These are phyloP conservation scores for Sialia sialis DNA, from an alignment of 2,113 vertebrate species.

Conservation along the genomic window DNA sequence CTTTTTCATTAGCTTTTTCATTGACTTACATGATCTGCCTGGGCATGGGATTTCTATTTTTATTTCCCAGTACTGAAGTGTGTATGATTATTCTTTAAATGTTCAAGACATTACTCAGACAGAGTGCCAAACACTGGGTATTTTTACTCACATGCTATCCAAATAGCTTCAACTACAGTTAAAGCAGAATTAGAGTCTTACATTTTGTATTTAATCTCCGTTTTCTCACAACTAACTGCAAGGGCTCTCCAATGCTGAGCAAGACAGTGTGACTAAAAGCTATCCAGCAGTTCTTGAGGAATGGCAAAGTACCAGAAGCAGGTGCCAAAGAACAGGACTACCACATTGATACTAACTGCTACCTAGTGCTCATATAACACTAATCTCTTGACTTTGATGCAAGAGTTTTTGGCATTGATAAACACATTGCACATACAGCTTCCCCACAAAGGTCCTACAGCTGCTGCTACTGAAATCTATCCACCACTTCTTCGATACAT, in stretches of 20 bases:
- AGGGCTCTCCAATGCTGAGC: background rate
- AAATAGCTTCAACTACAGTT: background rate
- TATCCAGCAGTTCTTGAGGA: background rate
- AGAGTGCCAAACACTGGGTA: background rate
- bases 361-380: background rate
- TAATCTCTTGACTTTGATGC: background rate
- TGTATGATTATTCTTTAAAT: background rate
- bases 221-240: fast-evolving
- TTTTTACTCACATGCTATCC: background rate
- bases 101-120: background rate
- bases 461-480: background rate
- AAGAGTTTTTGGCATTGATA: background rate
- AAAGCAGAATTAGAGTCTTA: background rate
- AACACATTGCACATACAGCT: fast-evolving
- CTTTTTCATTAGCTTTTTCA: background rate
- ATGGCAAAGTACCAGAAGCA: background rate
- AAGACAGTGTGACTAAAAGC: background rate
- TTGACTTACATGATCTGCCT: background rate
- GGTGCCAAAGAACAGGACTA: background rate
- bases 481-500: background rate
- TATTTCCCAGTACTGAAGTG: background rate
- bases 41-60: background rate
- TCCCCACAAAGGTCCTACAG: background rate
- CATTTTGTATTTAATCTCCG: background rate
- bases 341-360: background rate